Percentiles rank a stretch among this genome's conserved stretches.
Conservation (phyloP, 2,113 vertebrate species). For the Centrocercus urophasianus region DNA sequence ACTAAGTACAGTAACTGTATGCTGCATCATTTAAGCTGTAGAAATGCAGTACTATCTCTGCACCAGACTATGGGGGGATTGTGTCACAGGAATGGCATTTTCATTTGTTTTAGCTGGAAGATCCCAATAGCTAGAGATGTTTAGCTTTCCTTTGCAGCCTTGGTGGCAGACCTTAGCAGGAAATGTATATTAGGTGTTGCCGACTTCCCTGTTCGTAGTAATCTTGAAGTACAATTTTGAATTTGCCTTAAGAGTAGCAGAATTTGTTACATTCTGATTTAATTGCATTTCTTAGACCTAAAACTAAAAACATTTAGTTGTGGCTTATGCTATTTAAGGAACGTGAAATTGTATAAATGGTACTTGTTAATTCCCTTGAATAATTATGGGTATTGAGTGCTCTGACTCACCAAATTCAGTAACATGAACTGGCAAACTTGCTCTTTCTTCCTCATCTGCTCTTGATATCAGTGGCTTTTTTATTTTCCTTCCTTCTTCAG, state of each 20-base stretch:
- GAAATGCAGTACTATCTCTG: neutral
- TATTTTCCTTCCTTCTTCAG: conserved; percentile 71
- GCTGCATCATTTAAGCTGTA: neutral
- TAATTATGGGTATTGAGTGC: neutral
- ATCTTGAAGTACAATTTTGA: neutral
- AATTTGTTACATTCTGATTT: neutral
- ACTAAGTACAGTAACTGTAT: neutral
- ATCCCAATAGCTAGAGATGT: neutral
- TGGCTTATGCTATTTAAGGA: neutral
- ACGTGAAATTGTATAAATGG: neutral
- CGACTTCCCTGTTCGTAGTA: neutral
- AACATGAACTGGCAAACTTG: neutral
- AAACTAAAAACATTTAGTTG: neutral
- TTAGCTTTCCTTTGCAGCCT: neutral
- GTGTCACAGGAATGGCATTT: neutral
- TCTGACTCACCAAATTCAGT: neutral
- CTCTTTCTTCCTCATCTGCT: neutral
- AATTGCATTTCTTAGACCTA: neutral
- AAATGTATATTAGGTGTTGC: neutral
- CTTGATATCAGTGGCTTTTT: conserved; percentile 6
- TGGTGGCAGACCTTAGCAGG: neutral
- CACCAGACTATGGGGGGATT: neutral
- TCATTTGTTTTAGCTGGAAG: neutral
- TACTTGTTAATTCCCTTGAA: neutral
- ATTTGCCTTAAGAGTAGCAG: neutral